Conservation (phyloP, 2,888 invertebrate genomes). For the Drosophila melanocephala region DNA sequence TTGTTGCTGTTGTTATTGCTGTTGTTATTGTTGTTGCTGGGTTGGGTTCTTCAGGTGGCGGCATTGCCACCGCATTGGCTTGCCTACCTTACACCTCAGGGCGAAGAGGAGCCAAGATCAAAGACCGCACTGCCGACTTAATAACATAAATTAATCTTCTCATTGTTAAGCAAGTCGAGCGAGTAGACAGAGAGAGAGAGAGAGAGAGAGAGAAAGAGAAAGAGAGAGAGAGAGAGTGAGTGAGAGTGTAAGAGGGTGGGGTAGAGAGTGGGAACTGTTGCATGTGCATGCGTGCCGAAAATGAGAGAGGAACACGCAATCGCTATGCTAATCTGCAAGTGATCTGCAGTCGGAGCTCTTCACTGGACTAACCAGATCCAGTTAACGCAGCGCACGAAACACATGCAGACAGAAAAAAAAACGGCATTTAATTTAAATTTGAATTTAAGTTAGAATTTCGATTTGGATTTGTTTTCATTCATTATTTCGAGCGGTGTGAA, state of each 20-base stretch:
- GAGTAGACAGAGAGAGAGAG: constrained; percentile 3
- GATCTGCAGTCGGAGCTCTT: constrained; percentile 11
- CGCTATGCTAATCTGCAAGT: constrained; percentile 65
- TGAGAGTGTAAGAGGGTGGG: constrained; percentile 12
- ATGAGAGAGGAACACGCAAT: constrained; percentile 49
- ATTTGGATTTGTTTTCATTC: constrained; percentile 76
- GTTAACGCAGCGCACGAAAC: constrained; percentile 62
- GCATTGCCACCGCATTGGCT: constrained; percentile 84
- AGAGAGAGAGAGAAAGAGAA: constrained; percentile 6
- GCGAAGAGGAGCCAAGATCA: constrained; percentile 74
- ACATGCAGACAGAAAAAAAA: constrained; percentile 41
- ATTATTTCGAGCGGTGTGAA: constrained; percentile 54
- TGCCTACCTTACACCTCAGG: constrained; percentile 84
- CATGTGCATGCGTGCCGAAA: constrained; percentile 72
- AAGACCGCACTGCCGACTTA: constrained; percentile 82
- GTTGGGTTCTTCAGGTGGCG: constrained; percentile 64
- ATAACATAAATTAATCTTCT: constrained; percentile 85
- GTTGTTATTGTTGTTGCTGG: constrained; percentile 8
- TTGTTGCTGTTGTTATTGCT: constrained; percentile 14
- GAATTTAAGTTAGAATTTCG: constrained; percentile 65
- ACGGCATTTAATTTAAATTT: constrained; percentile 78
- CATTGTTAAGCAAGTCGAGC: constrained; percentile 71
- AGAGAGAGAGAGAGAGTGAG: not conserved
- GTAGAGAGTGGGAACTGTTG: constrained; percentile 26
- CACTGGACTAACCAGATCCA: constrained; percentile 69